phyloP scores from a whole-genome alignment of 2,797 vertebrate genomes.

The Poecilia gillii region DNA sequence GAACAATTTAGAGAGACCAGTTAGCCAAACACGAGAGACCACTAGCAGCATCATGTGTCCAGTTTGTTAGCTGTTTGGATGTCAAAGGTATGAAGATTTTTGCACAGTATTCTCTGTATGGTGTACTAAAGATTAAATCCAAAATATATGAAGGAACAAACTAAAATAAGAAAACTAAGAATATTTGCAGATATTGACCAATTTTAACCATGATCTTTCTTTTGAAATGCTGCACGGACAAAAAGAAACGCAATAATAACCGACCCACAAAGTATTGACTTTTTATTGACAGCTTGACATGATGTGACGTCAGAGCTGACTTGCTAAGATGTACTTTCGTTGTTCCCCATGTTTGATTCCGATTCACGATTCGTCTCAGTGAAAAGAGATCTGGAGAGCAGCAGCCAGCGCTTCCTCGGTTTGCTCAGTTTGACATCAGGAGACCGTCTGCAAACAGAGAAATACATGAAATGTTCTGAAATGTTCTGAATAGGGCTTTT shows the following conservation, averaged over 20 bases:
- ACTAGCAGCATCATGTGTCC: not conserved
- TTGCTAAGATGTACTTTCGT: not conserved
- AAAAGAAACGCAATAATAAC: not conserved
- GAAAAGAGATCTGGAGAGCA: conserved; percentile 3
- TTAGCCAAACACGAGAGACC: not conserved
- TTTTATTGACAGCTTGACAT: conserved; percentile 39
- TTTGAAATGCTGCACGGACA: not conserved
- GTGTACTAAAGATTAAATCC: not conserved
- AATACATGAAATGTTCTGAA: not conserved
- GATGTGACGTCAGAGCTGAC: not conserved
- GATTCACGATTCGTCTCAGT: not conserved
- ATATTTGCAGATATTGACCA: not conserved
- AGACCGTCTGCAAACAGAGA: conserved; percentile 58
- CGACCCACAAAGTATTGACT: not conserved
- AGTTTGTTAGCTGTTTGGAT: not conserved
- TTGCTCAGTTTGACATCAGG: conserved; percentile 56
- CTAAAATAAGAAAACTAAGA: not conserved
- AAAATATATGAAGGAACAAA: not conserved
- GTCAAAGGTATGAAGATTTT: not conserved
- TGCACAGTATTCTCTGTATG: not conserved
- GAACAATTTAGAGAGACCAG: not conserved
- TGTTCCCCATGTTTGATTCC: not conserved
- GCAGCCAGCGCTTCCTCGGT: not conserved
- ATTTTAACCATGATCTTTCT: not conserved
- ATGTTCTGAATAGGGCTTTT: not conserved